Conservation (phyloP, 2,888 invertebrate species). For the Branchinecta sandiegonensis region DNA sequence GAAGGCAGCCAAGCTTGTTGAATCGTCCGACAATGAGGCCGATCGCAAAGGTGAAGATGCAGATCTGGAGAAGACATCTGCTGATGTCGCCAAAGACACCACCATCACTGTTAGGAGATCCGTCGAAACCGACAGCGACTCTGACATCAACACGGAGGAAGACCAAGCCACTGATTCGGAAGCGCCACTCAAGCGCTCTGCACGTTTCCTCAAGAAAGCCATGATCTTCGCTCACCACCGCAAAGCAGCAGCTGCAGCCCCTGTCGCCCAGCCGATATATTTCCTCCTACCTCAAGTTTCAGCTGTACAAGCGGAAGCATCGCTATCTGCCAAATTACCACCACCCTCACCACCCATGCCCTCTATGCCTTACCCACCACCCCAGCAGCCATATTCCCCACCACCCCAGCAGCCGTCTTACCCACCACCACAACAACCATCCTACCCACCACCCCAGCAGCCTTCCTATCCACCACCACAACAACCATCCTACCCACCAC, state of each 20-base stretch:
- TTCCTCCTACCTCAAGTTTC: neutral
- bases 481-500: neutral
- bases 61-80: no score
- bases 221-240: neutral
- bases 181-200: no score
- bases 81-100: no score
- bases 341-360: neutral
- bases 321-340: no score
- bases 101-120: no score
- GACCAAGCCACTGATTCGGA: no score
- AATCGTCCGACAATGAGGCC: no score
- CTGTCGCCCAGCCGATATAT: neutral
- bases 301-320: neutral
- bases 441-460: neutral
- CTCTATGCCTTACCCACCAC: neutral
- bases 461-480: neutral
- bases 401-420: neutral
- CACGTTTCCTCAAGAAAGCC: no score
- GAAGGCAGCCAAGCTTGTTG: no score
- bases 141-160: no score
- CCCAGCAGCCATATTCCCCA: neutral
- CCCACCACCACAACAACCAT: neutral
- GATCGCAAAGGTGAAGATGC: no score
- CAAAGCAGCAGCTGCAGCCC: neutral
- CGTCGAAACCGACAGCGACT: no score